These are phyloP conservation scores for Camponotus pennsylvanicus DNA, from an alignment of 1,140 invertebrate genomes.

Conservation along the genomic window DNA sequence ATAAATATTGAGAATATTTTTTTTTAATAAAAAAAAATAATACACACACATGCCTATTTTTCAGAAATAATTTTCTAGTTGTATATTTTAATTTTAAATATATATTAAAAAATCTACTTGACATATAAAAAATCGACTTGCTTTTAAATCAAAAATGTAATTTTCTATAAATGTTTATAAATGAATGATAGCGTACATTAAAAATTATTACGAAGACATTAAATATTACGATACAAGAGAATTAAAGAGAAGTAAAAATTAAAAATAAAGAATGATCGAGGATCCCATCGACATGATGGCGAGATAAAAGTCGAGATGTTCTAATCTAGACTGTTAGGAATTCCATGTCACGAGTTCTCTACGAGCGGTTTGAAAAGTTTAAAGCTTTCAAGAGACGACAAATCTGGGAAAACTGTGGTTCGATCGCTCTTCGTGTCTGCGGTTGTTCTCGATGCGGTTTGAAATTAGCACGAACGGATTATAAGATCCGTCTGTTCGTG, in stretches of 20 bases:
- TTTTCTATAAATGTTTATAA: background rate
- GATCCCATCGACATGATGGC: slow-evolving; percentile 10
- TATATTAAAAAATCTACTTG: background rate
- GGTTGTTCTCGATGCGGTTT: slow-evolving; percentile 53
- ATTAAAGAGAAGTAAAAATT: background rate
- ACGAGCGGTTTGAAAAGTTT: slow-evolving; percentile 34
- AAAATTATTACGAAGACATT: background rate
- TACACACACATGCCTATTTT: background rate
- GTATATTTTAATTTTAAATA: background rate
- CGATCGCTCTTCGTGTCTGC: slow-evolving; percentile 47
- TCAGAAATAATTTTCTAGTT: background rate
- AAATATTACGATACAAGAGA: background rate
- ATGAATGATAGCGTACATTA: background rate
- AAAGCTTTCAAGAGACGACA: slow-evolving; percentile 53
- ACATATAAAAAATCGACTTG: background rate
- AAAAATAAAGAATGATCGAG: background rate
- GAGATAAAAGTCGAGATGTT: background rate
- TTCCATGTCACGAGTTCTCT: slow-evolving; percentile 23
- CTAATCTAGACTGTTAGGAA: slow-evolving; percentile 43
- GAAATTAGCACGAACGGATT: slow-evolving; percentile 74
- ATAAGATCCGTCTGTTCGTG: slow-evolving; percentile 67
- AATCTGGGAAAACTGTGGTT: slow-evolving; percentile 58
- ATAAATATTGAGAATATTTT: background rate
- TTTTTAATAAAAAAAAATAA: background rate
- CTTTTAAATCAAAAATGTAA: background rate